Evolutionary conservation across 2,888 invertebrate genomes (phyloP).

Genomic region (Mythimna albipuncta): DNA sequence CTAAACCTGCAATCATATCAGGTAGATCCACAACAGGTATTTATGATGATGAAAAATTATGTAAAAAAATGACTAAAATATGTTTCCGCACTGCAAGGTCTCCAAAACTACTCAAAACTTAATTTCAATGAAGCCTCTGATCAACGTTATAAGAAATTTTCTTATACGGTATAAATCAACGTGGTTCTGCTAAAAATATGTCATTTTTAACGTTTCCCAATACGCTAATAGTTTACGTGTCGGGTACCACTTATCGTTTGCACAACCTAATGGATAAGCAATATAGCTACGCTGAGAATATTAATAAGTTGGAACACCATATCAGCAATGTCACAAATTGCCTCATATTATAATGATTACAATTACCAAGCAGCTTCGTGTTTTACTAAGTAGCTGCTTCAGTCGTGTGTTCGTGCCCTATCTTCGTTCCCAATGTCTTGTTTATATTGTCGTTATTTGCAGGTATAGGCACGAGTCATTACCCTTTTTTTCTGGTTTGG

Average conservation of each 20-base stretch:
- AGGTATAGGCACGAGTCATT: no score
- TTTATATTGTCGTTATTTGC: not conserved
- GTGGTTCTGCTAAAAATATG: slow-evolving; percentile 9
- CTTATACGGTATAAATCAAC: not conserved
- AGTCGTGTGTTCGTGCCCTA: not conserved
- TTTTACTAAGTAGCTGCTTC: not conserved
- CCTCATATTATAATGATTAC: slow-evolving; percentile 27
- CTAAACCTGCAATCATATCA: not conserved
- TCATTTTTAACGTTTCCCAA: slow-evolving; percentile 28
- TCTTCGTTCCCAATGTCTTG: not conserved
- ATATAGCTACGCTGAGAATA: slow-evolving; percentile 35
- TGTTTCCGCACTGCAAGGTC: slow-evolving; percentile 24
- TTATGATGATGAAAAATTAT: no score
- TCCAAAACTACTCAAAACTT: slow-evolving; percentile 11
- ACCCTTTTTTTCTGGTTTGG: not conserved
- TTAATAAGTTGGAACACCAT: slow-evolving; percentile 39
- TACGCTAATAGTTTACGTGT: slow-evolving; percentile 10
- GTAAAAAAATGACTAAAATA: not conserved
- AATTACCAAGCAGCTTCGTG: not conserved
- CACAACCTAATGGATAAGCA: slow-evolving; percentile 42
- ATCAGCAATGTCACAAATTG: slow-evolving; percentile 47
- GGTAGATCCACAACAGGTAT: not conserved
- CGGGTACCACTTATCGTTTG: slow-evolving; percentile 36
- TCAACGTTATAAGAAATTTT: slow-evolving; percentile 12
- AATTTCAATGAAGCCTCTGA: slow-evolving; percentile 27